Evolutionary conservation across 2,888 invertebrate species (phyloP).

Genomic region (Cephus nigrinus): DNA sequence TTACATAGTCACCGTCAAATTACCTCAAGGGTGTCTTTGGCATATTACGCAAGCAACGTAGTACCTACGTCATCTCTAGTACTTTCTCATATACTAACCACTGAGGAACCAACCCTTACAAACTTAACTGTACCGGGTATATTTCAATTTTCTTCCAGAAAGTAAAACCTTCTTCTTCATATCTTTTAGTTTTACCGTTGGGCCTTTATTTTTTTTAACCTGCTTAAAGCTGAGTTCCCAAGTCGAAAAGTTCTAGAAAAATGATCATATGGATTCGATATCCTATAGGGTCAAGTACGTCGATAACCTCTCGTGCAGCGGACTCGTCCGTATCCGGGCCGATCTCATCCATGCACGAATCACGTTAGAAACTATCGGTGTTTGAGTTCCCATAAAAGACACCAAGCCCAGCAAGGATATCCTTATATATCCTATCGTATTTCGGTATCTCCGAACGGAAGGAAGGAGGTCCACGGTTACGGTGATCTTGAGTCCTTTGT

Average conservation of each 20-base stretch:
- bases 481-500: slow-evolving; percentile 51
- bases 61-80: not conserved
- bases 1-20: not conserved
- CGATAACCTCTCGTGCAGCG: not conserved
- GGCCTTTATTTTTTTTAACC: not conserved
- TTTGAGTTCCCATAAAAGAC: slow-evolving; percentile 53
- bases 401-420: slow-evolving; percentile 27
- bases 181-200: slow-evolving; percentile 39
- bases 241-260: not conserved
- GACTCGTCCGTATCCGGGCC: not conserved
- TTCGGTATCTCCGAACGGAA: slow-evolving; percentile 33
- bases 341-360: slow-evolving; percentile 3
- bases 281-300: not conserved
- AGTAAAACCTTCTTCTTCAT: slow-evolving; percentile 1
- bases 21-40: not conserved
- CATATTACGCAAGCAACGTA: not conserved
- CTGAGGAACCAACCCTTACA: not conserved
- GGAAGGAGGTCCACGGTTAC: slow-evolving; percentile 45
- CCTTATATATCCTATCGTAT: slow-evolving; percentile 8
- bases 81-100: not conserved
- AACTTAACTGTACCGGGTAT: not conserved
- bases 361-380: slow-evolving; percentile 25
- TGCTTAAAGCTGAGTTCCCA: not conserved
- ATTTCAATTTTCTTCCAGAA: not conserved
- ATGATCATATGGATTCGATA: not conserved